Base-by-base conservation (phyloP, 2,797 vertebrate genomes). In the Carcharodon carcharias region DNA sequence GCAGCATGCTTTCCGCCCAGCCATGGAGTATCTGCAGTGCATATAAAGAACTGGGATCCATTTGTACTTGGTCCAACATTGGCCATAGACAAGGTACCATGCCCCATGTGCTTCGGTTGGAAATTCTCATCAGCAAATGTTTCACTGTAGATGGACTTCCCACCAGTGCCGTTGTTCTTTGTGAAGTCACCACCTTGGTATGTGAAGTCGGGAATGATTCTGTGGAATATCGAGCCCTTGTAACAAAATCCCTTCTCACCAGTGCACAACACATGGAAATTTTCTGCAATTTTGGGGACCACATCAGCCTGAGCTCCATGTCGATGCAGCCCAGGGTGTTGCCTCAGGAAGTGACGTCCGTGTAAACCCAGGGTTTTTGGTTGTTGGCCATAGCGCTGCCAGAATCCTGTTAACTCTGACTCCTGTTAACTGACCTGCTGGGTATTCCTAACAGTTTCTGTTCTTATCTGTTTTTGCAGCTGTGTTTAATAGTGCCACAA, bases 121-220 rank as follows among this genome's bases (percentile, higher is more conserved):
- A 99, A 99, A 97, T 99, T 99, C 97, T 99, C 99, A 82, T 99
- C 99, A 0, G 98, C 97, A 97, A 99, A 99, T 96, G 98, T 98
- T 96, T 97, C 98, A 31, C 99, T 99, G 0, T 99, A 99, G 97
- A 99, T 99, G 0, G 99, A 99, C 97, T 99, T 99, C 35, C 99
- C 99, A 89, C 99, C 99, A 0, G 99, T 99, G 96, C 99, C 99
- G 0, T 99, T 99, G 97, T 99, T 98, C 97, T 99, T 99, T 0
- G 99, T 99, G 91, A 99, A 99, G 97, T 99, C 99, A 4, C 99
- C 99, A 28, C 98, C 99, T 99, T 99, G 99, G 97, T 99, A 99
- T 99, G 99, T 99, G 97, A 99, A 99, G 16, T 98, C 97, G 40
- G 99, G 99, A 97, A 99, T 99, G 96, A 99, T 98, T 96, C 99